These are phyloP conservation scores for Malthinus flaveolus DNA, from an alignment of 2,888 invertebrate genomes.

Conservation along the genomic window DNA sequence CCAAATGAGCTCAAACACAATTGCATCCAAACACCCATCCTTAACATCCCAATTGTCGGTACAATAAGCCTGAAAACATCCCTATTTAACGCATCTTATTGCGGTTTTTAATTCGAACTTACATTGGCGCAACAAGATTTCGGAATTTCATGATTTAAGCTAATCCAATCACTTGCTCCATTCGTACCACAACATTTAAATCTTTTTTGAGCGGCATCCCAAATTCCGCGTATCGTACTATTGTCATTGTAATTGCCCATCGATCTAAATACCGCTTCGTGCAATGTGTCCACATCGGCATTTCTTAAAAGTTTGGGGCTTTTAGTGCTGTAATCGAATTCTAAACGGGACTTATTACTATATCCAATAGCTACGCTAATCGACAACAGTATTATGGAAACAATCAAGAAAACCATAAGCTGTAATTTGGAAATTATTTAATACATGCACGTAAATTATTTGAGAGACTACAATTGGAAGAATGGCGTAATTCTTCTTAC, in stretches of 20 bases:
- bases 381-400: slow-evolving; percentile 24
- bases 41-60: slow-evolving; percentile 1
- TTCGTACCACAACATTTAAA: slow-evolving; percentile 34
- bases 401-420: slow-evolving; percentile 25
- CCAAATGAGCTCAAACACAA: slow-evolving; percentile 32
- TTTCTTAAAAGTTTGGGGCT: slow-evolving; percentile 13
- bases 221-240: slow-evolving; percentile 15
- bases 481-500: slow-evolving; percentile 28
- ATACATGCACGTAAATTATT: no score
- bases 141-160: slow-evolving; percentile 18
- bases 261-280: slow-evolving; percentile 20
- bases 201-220: slow-evolving; percentile 31
- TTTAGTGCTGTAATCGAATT: slow-evolving; percentile 11
- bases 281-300: slow-evolving; percentile 19
- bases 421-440: slow-evolving; percentile 2
- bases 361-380: slow-evolving; percentile 23
- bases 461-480: slow-evolving; percentile 34
- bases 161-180: slow-evolving; percentile 28
- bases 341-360: slow-evolving; percentile 21
- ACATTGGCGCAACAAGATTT: slow-evolving; percentile 24
- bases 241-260: slow-evolving; percentile 20
- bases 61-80: slow-evolving; percentile 1
- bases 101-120: not conserved
- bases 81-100: not conserved
- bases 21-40: slow-evolving; percentile 29